Evolutionary conservation across 2,888 invertebrate genomes (phyloP), one percentile per base, ranked within the genome.

Genomic region (Parnassius glacialis): DNA sequence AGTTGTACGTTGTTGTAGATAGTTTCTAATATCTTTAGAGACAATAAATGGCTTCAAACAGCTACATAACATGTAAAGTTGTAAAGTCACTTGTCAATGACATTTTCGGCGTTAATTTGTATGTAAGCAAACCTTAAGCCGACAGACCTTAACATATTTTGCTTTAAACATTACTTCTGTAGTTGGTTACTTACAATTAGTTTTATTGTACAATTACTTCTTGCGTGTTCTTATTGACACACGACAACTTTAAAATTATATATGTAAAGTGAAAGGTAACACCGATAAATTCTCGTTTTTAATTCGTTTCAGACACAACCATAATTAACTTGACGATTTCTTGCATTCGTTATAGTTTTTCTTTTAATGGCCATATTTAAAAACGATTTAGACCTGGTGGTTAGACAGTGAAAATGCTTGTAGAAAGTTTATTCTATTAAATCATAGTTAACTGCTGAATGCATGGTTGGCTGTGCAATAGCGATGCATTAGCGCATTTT

Each of bases 141-240:
- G 48, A 54, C n/a, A 62, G 62, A 54, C 58, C 62, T 62, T 58
- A 53, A 54, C 60, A 62, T 58, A 57, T 57, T 53, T 62, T 41
- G 50, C 43, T 58, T 45, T n/a, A 9, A 50, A 52, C 48, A 44
- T 54, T 52, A 42, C 45, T 45, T 34, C 25, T n/a, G 13, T 58
- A 58, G 25, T n/a, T n/a, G 41, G 34, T n/a, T 47, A 20, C 41
- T 41, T 44, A 52, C 47, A 52, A 59, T 47, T 52, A 52, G 55
- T 52, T 56, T 51, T 59, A 56, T 59, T 59, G 56, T 56, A 69
- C 78, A 74, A 74, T 82, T 79, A 81, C 79, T 78, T 79, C 73
- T 83, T 75, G 82, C 83, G 78, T 84, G 84, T 75, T 67, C 65
- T 63, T 67, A 68, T 1, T 7, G 34, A 34, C 65, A 66, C 69